Evolutionary conservation across 2,113 vertebrate genomes (phyloP), one percentile per base, ranked within the genome.

Genomic region (Macrotis lagotis): DNA sequence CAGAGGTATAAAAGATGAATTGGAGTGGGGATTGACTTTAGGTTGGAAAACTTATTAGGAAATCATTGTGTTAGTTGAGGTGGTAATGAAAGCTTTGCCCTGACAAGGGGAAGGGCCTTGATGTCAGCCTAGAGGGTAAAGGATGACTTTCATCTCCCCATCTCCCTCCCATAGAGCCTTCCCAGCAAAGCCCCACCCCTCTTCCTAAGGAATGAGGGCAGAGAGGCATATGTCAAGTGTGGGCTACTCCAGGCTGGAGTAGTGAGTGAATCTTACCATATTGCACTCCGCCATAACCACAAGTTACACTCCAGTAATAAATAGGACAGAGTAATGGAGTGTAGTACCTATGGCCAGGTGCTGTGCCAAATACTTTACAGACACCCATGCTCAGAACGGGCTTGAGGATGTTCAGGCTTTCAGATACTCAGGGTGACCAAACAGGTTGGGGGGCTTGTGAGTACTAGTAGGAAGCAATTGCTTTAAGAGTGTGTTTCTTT

Each of bases 341-440:
- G 25, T 28, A 19, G 91, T 91, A 12, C 37, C 2, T 51, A 8
- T 91, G 53, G 92, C 47, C 51, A 55, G 49, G 31, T 31, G 47
- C 48, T 95, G n/a, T 91, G 49, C 83, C 94, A 89, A 96, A 91
- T 89, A 55, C 94, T 31, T 22, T 2, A 95, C 83, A 92, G n/a
- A 88, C 37, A 55, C 48, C 74, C 90, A 2, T 83, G 16, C 91
- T 90, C 26, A 88, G 88, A 88, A 88, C 1, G 44, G 14, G n/a
- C 6, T n/a, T 94, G 44, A 28, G 19, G 91, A 44, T 90, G 83
- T 51, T 95, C 48, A 93, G 88, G 50, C 83, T 93, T 66, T 88
- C 91, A 89, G 44, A 49, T 92, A 55, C 31, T 59, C 83, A 3
- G 47, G 55, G 59, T 44, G 28, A 2, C 47, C 90, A 31, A 0